Percentiles rank a stretch among this genome's conserved stretches.
Conservation (phyloP, 2,888 invertebrate species). For the Pseudococcus viburni region DNA sequence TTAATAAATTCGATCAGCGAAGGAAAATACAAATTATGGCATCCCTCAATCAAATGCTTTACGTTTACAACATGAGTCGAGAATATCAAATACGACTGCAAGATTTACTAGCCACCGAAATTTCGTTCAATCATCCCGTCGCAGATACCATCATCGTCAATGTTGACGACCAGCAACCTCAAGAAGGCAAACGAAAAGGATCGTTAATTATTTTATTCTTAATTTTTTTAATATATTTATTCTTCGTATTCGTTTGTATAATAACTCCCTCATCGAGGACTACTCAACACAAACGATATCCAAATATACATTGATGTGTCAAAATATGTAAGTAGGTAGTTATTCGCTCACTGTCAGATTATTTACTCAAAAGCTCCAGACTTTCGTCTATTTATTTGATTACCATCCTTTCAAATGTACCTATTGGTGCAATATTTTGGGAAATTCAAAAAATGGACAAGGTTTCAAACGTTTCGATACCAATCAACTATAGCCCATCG, state of each 20-base stretch:
- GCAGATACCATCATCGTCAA: neutral
- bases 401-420: too few relatives aligned
- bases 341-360: too few relatives aligned
- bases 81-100: neutral
- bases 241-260: constrained; percentile 10
- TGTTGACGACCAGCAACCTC: neutral
- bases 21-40: constrained; percentile 40
- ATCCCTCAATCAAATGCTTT: constrained; percentile 11
- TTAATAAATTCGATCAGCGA: constrained; percentile 15
- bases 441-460: too few relatives aligned
- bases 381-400: too few relatives aligned
- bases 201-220: neutral
- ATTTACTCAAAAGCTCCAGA: too few relatives aligned
- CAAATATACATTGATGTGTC: neutral
- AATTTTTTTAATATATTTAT: constrained; percentile 5
- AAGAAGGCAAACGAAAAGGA: neutral
- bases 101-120: neutral
- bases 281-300: neutral
- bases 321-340: neutral
- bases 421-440: too few relatives aligned
- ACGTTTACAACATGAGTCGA: constrained; percentile 1
- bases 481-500: too few relatives aligned
- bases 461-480: too few relatives aligned
- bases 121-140: neutral
- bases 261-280: neutral